phyloP scores from a whole-genome alignment of 2,113 vertebrate genomes.

The Dolichallabes microphthalmus region DNA sequence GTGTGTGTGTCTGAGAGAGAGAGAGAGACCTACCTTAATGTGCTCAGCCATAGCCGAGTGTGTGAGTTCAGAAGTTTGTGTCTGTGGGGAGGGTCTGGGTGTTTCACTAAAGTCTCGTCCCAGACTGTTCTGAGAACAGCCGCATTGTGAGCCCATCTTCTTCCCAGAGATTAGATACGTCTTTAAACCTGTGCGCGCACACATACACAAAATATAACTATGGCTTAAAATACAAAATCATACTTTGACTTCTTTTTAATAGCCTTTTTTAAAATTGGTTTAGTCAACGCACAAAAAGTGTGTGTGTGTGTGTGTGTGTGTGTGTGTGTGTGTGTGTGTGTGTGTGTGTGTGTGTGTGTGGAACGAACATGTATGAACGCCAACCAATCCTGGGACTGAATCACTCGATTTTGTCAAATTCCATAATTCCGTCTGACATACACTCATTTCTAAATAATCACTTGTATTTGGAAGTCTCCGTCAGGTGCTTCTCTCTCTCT shows the following conservation, averaged over 20 bases:
- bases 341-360: background rate
- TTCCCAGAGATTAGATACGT: conserved; percentile 84
- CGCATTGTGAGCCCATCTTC: conserved; percentile 74
- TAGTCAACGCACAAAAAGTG: background rate
- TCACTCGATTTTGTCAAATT: background rate
- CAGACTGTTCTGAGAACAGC: conserved; percentile 71
- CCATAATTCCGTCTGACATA: too few relatives aligned
- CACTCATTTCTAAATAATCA: too few relatives aligned
- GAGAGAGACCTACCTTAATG: conserved; percentile 23
- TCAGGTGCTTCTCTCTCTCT: too few relatives aligned
- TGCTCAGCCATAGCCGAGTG: conserved; percentile 29
- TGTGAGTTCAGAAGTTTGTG: conserved; percentile 61
- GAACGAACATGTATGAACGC: background rate
- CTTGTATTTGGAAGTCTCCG: too few relatives aligned
- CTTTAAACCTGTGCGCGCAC: conserved; percentile 53
- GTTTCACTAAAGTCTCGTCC: conserved; percentile 34
- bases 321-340: too few relatives aligned
- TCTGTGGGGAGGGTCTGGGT: conserved; percentile 28
- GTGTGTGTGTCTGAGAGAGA: background rate
- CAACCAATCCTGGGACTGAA: background rate
- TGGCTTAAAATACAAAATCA: background rate
- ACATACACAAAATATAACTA: background rate
- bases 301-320: background rate
- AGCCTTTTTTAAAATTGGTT: background rate
- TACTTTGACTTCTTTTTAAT: too few relatives aligned